These are phyloP conservation scores for Physella acuta DNA, from an alignment of 1,140 invertebrate genomes.

Conservation along the genomic window DNA sequence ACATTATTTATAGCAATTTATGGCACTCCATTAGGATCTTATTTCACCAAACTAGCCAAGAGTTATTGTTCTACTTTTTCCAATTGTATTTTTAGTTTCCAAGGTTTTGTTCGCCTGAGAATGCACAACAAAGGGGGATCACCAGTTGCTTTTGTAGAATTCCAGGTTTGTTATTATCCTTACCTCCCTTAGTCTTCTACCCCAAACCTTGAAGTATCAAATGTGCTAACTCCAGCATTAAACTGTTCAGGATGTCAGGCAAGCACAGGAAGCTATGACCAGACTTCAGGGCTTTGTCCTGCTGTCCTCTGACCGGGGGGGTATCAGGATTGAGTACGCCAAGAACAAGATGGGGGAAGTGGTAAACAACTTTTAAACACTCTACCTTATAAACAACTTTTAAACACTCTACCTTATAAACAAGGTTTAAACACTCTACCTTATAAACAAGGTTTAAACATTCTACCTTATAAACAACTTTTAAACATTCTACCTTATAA, in stretches of 20 bases:
- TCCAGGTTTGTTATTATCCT: constrained; percentile 65
- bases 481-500: no score
- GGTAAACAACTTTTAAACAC: no score
- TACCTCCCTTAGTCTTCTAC: background rate
- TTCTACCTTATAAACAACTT: no score
- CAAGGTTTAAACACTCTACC: no score
- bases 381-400: no score
- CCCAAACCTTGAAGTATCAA: background rate
- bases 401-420: no score
- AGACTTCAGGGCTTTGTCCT: constrained; percentile 91
- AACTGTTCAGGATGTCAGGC: constrained; percentile 73
- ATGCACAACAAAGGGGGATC: constrained; percentile 92
- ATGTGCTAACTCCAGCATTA: background rate
- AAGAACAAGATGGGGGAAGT: constrained; percentile 94
- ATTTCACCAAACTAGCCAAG: background rate
- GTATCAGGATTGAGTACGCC: constrained; percentile 96
- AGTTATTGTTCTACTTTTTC: constrained; percentile 3
- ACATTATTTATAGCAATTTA: no score
- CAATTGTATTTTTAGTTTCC: constrained; percentile 72
- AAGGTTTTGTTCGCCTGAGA: constrained; percentile 94
- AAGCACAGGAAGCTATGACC: constrained; percentile 86
- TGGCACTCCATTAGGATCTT: no score
- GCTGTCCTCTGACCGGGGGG: constrained; percentile 87
- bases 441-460: no score
- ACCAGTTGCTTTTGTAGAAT: constrained; percentile 95